phyloP scores from a whole-genome alignment of 2,113 vertebrate species.

The Loxodonta africana region DNA sequence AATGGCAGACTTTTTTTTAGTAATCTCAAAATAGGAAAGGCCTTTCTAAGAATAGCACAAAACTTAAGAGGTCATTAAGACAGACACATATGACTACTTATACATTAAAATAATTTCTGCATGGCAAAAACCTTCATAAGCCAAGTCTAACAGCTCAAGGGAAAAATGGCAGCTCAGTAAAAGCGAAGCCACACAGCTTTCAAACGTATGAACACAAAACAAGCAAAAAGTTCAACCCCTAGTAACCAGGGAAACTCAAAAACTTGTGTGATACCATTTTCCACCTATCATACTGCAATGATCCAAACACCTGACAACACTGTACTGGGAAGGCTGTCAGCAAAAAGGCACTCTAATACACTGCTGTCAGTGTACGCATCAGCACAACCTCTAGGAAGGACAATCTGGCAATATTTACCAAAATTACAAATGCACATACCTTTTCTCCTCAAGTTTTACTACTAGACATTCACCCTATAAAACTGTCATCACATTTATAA shows the following conservation, averaged over 20 bases:
- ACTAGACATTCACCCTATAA: slow-evolving; percentile 27
- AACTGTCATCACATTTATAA: slow-evolving; percentile 17
- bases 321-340: rapidly evolving
- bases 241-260: neutral
- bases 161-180: slow-evolving; percentile 13
- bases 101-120: neutral
- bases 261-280: neutral
- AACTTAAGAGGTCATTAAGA: slow-evolving; percentile 17
- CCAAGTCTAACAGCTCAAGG: neutral
- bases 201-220: neutral
- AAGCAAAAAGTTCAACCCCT: neutral
- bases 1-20: neutral
- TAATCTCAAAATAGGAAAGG: slow-evolving; percentile 33
- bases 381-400: neutral
- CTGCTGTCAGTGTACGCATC: neutral
- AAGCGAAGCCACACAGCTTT: slow-evolving; percentile 25
- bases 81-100: neutral
- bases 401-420: neutral
- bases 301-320: neutral
- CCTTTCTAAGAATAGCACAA: neutral
- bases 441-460: neutral
- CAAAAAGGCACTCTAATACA: neutral
- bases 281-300: neutral
- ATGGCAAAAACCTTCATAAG: slow-evolving; percentile 21
- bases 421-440: neutral